Evolutionary conservation across 1,140 invertebrate species (phyloP), one percentile per base, ranked within the genome.

Genomic region (Cydia fagiglandana): DNA sequence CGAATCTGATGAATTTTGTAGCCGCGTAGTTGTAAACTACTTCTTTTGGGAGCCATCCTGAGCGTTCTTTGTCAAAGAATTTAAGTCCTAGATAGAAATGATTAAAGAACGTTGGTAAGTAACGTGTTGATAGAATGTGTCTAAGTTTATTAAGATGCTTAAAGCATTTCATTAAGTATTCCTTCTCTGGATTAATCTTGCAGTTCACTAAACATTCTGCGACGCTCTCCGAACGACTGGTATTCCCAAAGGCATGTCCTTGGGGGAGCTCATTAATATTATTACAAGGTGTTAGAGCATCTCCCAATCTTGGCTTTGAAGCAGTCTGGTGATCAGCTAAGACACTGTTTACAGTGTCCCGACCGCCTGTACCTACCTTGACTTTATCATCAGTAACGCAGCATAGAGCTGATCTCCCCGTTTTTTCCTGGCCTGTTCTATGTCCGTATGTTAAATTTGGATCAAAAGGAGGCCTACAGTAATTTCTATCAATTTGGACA

Each of bases 221-320:
- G 17, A 92, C 68, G 76, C 85, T 89, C 64, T 88, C 89, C 13
- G 73, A 85, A 28, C 79, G 76, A 47, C 83, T 84, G 28, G 88
- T 77, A 75, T 86, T 91, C n/a, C 93, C 94, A 82, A 93, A 94
- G 24, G 82, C 56, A 75, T 93, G 87, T 10, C 87, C 91, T 74
- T 90, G 75, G 12, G 92, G 91, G n/a, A 94, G 88, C 47, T 84
- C 81, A 30, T 79, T 79, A 4, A 91, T 91, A 76, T 94, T 94
- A 30, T 93, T 80, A 83, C 93, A 93, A 80, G 93, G 93, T 15
- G 89, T 84, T 76, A 93, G 81, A 34, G 83, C 81, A 73, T 82
- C 86, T 17, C 93, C 94, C 30, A 94, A 61, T 82, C 80, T 82
- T 3, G 56, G 10, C 20, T 61, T 7, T 20, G 56, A 61, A 24